Conservation (phyloP, 2,888 invertebrate species). For the Chalcis sispes region DNA sequence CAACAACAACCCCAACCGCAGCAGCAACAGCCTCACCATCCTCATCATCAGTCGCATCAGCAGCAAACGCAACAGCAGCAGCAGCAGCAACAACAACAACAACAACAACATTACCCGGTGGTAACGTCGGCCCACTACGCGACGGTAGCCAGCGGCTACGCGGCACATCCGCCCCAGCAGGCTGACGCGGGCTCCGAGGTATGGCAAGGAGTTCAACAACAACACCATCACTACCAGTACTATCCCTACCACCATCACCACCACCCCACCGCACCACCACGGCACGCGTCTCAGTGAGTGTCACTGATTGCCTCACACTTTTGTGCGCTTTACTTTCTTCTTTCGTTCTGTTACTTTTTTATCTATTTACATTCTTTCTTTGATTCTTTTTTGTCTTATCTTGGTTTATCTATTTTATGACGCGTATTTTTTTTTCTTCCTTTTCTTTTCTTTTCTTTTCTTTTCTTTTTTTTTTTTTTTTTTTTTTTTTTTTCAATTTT, state of each 20-base stretch:
- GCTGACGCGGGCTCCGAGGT: conserved; percentile 79
- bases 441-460: too few relatives aligned
- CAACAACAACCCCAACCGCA: conserved; percentile 66
- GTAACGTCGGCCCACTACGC: conserved; percentile 70
- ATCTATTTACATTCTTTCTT: background rate
- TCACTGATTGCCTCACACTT: conserved; percentile 73
- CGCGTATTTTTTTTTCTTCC: too few relatives aligned
- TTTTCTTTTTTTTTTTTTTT: too few relatives aligned
- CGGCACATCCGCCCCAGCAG: conserved; percentile 70
- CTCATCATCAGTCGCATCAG: conserved; percentile 67
- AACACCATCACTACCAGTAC: conserved; percentile 81
- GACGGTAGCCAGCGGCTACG: conserved; percentile 67
- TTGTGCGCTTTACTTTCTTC: conserved; percentile 14
- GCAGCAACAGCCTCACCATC: conserved; percentile 67
- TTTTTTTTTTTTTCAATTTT: background rate
- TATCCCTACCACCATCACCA: conserved; percentile 81
- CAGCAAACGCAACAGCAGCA: conserved; percentile 68
- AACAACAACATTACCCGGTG: conserved; percentile 71
- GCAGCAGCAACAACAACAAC: conserved; percentile 68
- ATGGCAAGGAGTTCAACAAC: conserved; percentile 78
- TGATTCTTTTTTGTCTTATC: background rate
- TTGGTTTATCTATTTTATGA: too few relatives aligned
- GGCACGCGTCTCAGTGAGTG: conserved; percentile 79
- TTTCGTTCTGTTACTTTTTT: conserved; percentile 6
- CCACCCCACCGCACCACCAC: conserved; percentile 78